Conservation (phyloP, 2,888 invertebrate genomes). For the Aromia moschata region DNA sequence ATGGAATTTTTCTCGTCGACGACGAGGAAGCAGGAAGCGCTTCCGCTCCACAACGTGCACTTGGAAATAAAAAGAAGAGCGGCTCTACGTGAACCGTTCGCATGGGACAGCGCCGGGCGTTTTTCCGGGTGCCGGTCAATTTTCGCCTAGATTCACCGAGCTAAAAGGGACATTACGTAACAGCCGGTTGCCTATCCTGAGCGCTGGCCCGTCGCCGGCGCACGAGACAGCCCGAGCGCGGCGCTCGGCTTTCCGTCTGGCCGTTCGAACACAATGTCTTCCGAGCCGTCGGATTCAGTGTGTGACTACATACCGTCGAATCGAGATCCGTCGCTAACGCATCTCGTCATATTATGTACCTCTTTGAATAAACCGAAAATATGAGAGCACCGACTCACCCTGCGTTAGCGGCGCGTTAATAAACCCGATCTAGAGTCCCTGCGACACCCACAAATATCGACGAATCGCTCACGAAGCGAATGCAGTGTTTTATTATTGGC, state of each 20-base stretch:
- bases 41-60: too few species aligned
- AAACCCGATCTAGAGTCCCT: conserved; percentile 21
- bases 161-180: conserved; percentile 58
- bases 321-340: conserved; percentile 37
- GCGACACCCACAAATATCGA: conserved; percentile 2
- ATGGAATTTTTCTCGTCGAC: too few species aligned
- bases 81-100: too few species aligned
- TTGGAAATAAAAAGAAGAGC: too few species aligned
- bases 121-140: too few species aligned
- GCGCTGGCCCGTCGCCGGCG: conserved; percentile 28
- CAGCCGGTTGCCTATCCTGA: conserved; percentile 55
- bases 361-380: conserved; percentile 31
- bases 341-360: conserved; percentile 19
- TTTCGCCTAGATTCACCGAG: too few species aligned
- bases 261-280: conserved; percentile 47
- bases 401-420: conserved; percentile 17
- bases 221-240: conserved; percentile 49
- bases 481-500: conserved; percentile 34
- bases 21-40: too few species aligned
- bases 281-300: conserved; percentile 56
- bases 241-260: conserved; percentile 57
- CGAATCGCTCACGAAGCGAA: conserved; percentile 10
- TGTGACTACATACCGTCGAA: conserved; percentile 54
- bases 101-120: too few species aligned
- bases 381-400: conserved; percentile 27